Conservation (phyloP, 2,113 vertebrate genomes). For the Dromas ardeola region DNA sequence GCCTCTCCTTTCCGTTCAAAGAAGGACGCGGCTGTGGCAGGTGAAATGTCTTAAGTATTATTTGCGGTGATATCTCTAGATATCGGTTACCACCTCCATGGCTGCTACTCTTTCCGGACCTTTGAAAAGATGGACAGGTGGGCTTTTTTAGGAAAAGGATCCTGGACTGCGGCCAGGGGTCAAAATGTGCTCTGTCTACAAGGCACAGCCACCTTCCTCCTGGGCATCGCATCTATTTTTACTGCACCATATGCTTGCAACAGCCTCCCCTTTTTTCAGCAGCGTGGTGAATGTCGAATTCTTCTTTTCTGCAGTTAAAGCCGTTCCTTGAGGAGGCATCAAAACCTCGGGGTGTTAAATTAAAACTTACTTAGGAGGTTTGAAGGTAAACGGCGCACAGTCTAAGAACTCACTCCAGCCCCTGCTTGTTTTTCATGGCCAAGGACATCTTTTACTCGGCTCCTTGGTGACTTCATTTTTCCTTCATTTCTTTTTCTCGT, state of each 20-base stretch:
- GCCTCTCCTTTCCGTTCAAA: background rate
- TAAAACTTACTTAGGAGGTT: background rate
- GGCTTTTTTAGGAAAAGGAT: background rate
- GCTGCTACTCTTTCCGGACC: rapidly evolving
- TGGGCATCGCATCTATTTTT: background rate
- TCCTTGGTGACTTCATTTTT: background rate
- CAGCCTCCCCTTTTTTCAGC: background rate
- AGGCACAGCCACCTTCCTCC: background rate
- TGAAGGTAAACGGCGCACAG: background rate
- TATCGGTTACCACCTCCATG: rapidly evolving
- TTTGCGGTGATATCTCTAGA: background rate
- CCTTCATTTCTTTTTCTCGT: background rate
- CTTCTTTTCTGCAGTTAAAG: background rate
- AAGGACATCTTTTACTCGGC: background rate
- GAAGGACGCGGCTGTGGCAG: background rate
- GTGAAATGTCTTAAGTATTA: rapidly evolving
- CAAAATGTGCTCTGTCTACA: background rate
- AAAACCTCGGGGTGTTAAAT: background rate
- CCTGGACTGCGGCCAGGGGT: background rate
- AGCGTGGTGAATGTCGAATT: background rate
- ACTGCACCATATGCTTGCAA: background rate
- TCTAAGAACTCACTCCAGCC: background rate
- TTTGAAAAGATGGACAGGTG: background rate
- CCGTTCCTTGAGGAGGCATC: background rate
- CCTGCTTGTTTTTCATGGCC: background rate